Base-by-base conservation (phyloP, 1,140 invertebrate species). In the Rhopalosiphum padi region DNA sequence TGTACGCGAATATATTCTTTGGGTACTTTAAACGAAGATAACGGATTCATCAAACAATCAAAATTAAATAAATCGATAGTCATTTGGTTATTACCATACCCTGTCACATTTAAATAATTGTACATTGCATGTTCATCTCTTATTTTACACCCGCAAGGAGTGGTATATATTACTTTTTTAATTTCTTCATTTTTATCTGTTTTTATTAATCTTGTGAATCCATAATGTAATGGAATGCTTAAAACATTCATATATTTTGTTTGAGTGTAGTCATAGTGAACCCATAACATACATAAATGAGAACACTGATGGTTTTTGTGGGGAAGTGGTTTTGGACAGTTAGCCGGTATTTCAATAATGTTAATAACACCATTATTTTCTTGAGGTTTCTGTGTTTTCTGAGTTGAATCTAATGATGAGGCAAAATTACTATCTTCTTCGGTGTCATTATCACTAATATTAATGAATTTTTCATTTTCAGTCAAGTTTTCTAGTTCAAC, bases 41-140 rank as follows among this genome's bases (percentile, higher is more conserved):
- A 96, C 94, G 97, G 97, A 94, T 97, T 97, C 1, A 99, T 97
- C 94, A 96, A 96, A 41, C 96, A 96, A 94, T 98, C 97, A 95
- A 98, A 99, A 95, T 98, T 97, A 95, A 99, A 99, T 90, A 98
- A 96, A 95, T 99, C 98, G 7, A 99, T 97, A 60, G 97, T 77
- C 60, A 77, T 77, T 77, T 18, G 96, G 53, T 97, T 97, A 48
- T 88, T 88, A 43, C 37, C 37, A 86, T 43, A 86, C 11, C 96
- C 95, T 0, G 97, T 98, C 21, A 95, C 94, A 22, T 96, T 95
- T 11, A 99, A 95, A 95, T 98, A 99, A 11, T 95, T 94, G 95
- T 98, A 97, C 4, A 99, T 95, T 95, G 99, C 98, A 35, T 96
- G 95, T 94, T 98, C 96, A 94, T 96, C 97, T 68, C 98, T 96